Conservation (phyloP, 1,140 invertebrate species). For the Philaenus spumarius region DNA sequence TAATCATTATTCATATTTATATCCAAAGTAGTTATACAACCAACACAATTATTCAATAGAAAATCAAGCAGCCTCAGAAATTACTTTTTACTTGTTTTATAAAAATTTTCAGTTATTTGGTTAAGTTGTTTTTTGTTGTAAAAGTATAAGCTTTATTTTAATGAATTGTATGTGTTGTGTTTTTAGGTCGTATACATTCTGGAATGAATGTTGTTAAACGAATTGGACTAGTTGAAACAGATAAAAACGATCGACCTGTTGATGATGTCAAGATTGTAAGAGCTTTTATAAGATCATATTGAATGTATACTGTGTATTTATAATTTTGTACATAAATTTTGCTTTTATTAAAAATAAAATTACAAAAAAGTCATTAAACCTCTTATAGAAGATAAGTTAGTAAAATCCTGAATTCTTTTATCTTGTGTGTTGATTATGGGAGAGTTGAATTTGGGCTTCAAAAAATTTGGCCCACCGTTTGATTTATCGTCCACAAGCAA, state of each 20-base stretch:
- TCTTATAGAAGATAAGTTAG: too few species aligned
- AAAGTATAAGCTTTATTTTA: conserved; percentile 1
- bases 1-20: too few species aligned
- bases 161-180: conserved; percentile 15
- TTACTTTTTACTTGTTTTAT: too few species aligned
- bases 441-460: too few species aligned
- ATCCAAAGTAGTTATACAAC: too few species aligned
- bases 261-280: conserved; percentile 85
- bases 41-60: too few species aligned
- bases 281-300: conserved; percentile 41
- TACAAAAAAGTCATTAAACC: too few species aligned
- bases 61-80: background rate
- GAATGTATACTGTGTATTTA: conserved; percentile 1
- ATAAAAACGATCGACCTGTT: conserved; percentile 81
- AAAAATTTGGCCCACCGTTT: too few species aligned
- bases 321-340: background rate
- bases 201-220: conserved; percentile 89
- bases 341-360: too few species aligned
- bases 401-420: too few species aligned
- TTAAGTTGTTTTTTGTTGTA: conserved; percentile 3
- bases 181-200: conserved; percentile 57
- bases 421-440: too few species aligned
- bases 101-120: background rate
- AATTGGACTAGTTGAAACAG: conserved; percentile 89
- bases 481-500: too few species aligned